Percentiles rank a stretch among this genome's conserved stretches.
Conservation (phyloP, 2,888 invertebrate genomes). For the Athripsodes cinereus region DNA sequence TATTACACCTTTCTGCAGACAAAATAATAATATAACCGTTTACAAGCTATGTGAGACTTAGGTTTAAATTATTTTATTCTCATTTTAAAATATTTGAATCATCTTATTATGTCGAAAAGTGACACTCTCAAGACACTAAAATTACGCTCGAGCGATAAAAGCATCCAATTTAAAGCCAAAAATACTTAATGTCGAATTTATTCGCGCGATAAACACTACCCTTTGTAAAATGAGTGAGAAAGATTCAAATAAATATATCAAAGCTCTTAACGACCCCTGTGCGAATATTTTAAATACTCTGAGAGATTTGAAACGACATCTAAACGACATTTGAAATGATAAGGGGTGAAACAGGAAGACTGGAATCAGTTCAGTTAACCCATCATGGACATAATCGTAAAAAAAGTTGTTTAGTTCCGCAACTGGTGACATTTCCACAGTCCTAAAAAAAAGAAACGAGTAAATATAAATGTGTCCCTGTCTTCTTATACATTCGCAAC, state of each 20-base stretch:
- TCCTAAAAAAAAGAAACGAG: background rate
- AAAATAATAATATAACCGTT: no score
- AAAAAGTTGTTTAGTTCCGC: slow-evolving; percentile 28
- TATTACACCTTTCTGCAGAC: no score
- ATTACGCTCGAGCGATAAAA: slow-evolving; percentile 8
- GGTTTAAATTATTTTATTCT: background rate
- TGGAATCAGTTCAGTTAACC: slow-evolving; percentile 10
- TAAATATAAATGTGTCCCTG: background rate
- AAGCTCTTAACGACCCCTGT: slow-evolving; percentile 18
- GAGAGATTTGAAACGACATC: slow-evolving; percentile 23
- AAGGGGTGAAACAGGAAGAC: slow-evolving; percentile 9
- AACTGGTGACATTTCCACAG: slow-evolving; percentile 21
- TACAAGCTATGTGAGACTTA: background rate
- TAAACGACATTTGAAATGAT: slow-evolving; percentile 21
- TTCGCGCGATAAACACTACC: slow-evolving; percentile 14
- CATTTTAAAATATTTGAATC: background rate
- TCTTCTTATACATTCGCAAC: background rate
- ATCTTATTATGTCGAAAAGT: slow-evolving; percentile 1
- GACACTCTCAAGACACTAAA: background rate
- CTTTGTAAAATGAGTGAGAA: slow-evolving; percentile 14
- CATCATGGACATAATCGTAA: slow-evolving; percentile 26
- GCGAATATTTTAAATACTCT: slow-evolving; percentile 25
- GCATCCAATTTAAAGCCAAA: slow-evolving; percentile 14
- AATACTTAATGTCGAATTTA: slow-evolving; percentile 14
- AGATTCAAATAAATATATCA: slow-evolving; percentile 21